Base-by-base conservation (phyloP, 2,888 invertebrate species). In the Eupithecia tripunctaria region DNA sequence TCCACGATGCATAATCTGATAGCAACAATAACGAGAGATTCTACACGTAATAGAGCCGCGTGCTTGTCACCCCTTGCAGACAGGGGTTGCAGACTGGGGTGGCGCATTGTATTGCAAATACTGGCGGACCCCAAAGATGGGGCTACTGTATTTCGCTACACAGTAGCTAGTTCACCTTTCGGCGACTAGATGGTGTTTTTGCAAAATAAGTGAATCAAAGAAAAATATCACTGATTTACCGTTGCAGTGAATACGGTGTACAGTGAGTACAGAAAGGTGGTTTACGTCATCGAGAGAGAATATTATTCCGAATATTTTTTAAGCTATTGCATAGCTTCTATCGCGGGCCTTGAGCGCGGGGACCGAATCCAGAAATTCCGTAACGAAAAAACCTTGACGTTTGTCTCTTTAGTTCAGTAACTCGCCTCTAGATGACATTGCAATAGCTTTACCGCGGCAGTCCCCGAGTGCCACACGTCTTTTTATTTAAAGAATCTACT, bases 141-240 rank as follows among this genome's bases (percentile, higher is more conserved):
- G 89, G 93, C 91, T 91, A 92, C 93, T 90, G 93, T 88, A 88
- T 90, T 90, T 88, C 85, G 86, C 86, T 85, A 86, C 84, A 82
- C 82, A 85, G 85, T 78, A 88, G 82, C 82, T 88, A 93, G 93
- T 94, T 91, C 89, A 66, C 76, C 84, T 92, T 91, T 91, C 90
- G 88, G 83, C 84, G 84, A 80, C 85, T 85, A 94, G 94, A 90
- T 91, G 94, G 92, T 43, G 56, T 64, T 76, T 60, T 43, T 56
- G 72, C 56, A 47, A 74, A 66, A 47, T 8, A 25, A 56, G 56
- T 5, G 10, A 51, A n/a, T 21, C 21, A 21, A 21, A 21, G 47
- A 1, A 21, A 7, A 21, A 51, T 10, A 21, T 63, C 6, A 29
- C 32, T 62, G 62, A 62, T 62, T 32, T 21, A 1, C 2, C 21